Evolutionary conservation across 2,113 vertebrate genomes (phyloP), one percentile per base, ranked within the genome.

Genomic region (Strix aluco): DNA sequence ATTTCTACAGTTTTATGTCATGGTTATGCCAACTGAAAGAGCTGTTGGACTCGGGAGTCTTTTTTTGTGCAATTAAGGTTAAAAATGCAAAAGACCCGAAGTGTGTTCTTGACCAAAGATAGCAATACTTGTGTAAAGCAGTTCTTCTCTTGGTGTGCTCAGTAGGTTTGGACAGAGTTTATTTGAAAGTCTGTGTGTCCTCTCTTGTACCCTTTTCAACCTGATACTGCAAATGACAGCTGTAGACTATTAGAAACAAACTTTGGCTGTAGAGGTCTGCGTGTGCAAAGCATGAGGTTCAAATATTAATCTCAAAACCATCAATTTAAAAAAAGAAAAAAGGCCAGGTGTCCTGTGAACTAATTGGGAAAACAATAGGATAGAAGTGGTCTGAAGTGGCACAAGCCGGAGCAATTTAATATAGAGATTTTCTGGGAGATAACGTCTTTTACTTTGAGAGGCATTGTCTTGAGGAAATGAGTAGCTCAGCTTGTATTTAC

Each of bases 401-500:
- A 71, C 36, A 63, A 83, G 27, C 15, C 49, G 49, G 42, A 86
- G 62, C 17, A 52, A 74, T 92, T 91, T 9, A 75, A 66, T 44
- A 2, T 0, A 66, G 36, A 82, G 61, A 67, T 88, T 70, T 96
- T 91, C 61, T 84, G 55, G 21, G 67, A 84, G 61, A 57, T 86
- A 74, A n/a, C 0, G 1, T 83, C 83, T 30, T 74, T 8, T 30
- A 46, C 54, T 88, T 92, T 29, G 65, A 90, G 72, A 86, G 46
- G 51, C n/a, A 74, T 74, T 94, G 55, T 86, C 71, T 67, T 62
- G 49, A 93, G 80, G 73, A 95, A 91, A 92, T 73, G 32, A 73
- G 80, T 16, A 91, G 80, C 65, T 94, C n/a, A 73, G 44, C 55
- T 58, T 81, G 26, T 94, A 71, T 90, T 96, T 95, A 78, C 5